Evolutionary conservation across 2,113 vertebrate genomes (phyloP), one percentile per base, ranked within the genome.

Genomic region (Gnathonemus longibarbis): DNA sequence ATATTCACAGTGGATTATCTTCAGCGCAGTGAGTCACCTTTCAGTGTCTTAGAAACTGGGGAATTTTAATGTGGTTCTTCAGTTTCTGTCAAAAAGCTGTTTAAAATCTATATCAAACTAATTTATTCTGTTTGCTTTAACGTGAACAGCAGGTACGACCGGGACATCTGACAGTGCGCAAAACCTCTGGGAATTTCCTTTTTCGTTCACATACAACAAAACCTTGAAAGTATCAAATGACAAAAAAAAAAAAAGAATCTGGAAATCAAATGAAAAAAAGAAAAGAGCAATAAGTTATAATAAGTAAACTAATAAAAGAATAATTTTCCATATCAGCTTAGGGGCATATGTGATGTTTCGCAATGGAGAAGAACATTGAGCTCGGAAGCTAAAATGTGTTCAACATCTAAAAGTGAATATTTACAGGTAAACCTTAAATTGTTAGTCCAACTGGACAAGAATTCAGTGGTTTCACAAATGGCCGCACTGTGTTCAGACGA

Each of bases 1-100:
- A 87, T 53, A 53, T 53, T 84, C 48, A 86, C 48, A 86, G 48
- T 87, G 49, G 85, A 87, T 87, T 87, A 52, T 53, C 48, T 53
- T 52, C n/a, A 53, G 48, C 39, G n/a, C 85, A 87, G 49, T 52
- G 85, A 87, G 48, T 87, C 48, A 86, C 84, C 45, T 46, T 19
- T 87, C 11, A 35, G 17, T 17, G 50, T 19, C 21, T 84, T 46
- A 84, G 21, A 11, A 84, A 13, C 39, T 42, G 19, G 50, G 4
- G 85, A 35, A 35, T 87, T 87, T 87, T 87, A 56, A 87, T 19
- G 15, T 53, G 50, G 50, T 39, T 53, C 15, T 53, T 27, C n/a
- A 27, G 3, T 5, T 53, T 87, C 46, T 35, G 46, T 52, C 84
- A 35, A n/a, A 52, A 87, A 56, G 31, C 85, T 8, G 10, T 53